These are phyloP conservation scores for Limnothrissa miodon DNA, from an alignment of 2,113 vertebrate species.

Conservation along the genomic window DNA sequence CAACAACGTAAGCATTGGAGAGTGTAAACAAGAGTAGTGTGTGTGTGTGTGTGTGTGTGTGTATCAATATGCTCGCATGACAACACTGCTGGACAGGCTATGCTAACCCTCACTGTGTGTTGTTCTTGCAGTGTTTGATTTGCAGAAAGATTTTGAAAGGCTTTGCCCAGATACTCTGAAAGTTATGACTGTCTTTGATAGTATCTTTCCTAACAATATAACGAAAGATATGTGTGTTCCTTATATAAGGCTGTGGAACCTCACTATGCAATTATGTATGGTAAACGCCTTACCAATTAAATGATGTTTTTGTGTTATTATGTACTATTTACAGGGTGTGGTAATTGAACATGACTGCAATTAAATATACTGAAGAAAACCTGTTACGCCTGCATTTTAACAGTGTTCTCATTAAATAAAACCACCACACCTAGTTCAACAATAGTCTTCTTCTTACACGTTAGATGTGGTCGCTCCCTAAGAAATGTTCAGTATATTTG, in stretches of 20 bases:
- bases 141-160: neutral
- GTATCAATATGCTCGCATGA: neutral
- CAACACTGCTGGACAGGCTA: neutral
- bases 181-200: too few species aligned
- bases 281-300: neutral
- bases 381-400: too few species aligned
- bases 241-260: neutral
- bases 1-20: neutral
- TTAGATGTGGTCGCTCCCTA: neutral
- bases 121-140: neutral
- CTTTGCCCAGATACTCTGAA: neutral
- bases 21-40: neutral
- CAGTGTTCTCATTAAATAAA: too few species aligned
- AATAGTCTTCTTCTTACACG: neutral
- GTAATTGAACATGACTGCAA: too few species aligned
- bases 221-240: too few species aligned
- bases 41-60: constrained; percentile 7
- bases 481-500: neutral
- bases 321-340: neutral
- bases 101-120: neutral
- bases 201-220: too few species aligned
- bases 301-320: neutral
- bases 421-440: too few species aligned
- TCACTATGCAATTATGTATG: neutral
- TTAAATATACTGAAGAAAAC: too few species aligned